These are phyloP conservation scores for Cyclophora punctaria DNA, from an alignment of 2,888 invertebrate genomes.

Conservation along the genomic window DNA sequence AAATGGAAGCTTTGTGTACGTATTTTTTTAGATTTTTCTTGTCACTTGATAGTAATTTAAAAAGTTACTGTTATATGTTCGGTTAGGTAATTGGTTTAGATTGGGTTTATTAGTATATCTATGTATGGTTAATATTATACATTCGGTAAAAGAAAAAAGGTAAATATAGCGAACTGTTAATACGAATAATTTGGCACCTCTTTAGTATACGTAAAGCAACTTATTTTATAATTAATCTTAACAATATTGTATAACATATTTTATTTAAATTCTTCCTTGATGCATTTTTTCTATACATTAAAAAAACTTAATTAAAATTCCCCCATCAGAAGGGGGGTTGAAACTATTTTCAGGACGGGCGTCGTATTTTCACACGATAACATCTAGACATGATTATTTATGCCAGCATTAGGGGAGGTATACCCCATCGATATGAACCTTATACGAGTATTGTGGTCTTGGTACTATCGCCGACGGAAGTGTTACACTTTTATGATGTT, in stretches of 20 bases:
- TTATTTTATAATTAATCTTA: not conserved
- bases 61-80: too few species aligned
- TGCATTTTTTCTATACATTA: constrained; percentile 29
- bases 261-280: constrained; percentile 11
- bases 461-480: constrained; percentile 34
- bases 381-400: constrained; percentile 73
- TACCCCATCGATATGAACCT: constrained; percentile 61
- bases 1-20: too few species aligned
- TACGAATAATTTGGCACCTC: too few species aligned
- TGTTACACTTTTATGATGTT: constrained; percentile 2
- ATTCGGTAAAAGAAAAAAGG: too few species aligned
- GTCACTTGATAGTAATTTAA: too few species aligned
- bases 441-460: constrained; percentile 46
- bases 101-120: too few species aligned
- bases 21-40: too few species aligned
- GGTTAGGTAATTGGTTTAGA: too few species aligned
- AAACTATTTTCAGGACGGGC: constrained; percentile 60
- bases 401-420: constrained; percentile 63
- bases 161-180: too few species aligned
- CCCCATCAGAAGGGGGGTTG: constrained; percentile 31
- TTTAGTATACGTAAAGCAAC: too few species aligned
- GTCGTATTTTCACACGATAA: constrained; percentile 69
- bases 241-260: not conserved
- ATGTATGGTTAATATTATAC: too few species aligned
- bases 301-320: constrained; percentile 60